Conservation (phyloP, 2,888 invertebrate species). For the Hirtodrosophila alboralis region DNA sequence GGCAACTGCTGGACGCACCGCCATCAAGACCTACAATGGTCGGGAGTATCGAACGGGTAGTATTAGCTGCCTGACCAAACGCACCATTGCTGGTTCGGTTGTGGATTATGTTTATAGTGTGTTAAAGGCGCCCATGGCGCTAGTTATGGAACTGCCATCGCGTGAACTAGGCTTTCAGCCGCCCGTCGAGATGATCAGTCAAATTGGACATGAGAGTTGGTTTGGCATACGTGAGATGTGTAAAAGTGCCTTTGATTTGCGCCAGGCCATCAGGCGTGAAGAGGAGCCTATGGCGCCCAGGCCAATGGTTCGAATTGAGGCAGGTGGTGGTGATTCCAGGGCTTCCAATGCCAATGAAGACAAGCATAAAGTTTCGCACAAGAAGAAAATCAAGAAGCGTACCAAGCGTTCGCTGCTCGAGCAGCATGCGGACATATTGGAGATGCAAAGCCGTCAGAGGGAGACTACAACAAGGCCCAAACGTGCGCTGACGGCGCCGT, state of each 20-base stretch:
- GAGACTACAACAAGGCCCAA: not conserved
- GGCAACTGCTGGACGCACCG: slow-evolving; percentile 80
- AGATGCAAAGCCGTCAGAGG: slow-evolving; percentile 37
- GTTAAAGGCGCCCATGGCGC: slow-evolving; percentile 79
- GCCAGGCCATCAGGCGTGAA: slow-evolving; percentile 51
- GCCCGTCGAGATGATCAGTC: slow-evolving; percentile 77
- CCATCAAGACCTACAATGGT: slow-evolving; percentile 81
- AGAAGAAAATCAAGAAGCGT: slow-evolving; percentile 48
- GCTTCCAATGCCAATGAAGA: not conserved
- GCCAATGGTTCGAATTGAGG: slow-evolving; percentile 3
- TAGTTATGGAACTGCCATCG: slow-evolving; percentile 83
- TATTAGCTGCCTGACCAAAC: slow-evolving; percentile 79
- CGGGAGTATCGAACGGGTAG: slow-evolving; percentile 82
- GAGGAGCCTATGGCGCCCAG: slow-evolving; percentile 40
- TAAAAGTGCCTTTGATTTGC: slow-evolving; percentile 72
- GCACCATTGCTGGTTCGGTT: slow-evolving; percentile 81
- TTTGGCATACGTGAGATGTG: slow-evolving; percentile 84
- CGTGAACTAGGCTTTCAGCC: slow-evolving; percentile 82
- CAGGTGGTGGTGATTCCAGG: slow-evolving; percentile 5
- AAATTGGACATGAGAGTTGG: slow-evolving; percentile 83
- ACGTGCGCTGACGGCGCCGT: slow-evolving; percentile 24
- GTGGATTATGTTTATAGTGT: slow-evolving; percentile 83
- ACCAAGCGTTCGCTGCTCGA: slow-evolving; percentile 41
- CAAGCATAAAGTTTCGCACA: slow-evolving; percentile 3
- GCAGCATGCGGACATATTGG: slow-evolving; percentile 45